These are phyloP conservation scores for Alexandromys fortis DNA, from an alignment of 2,113 vertebrate species.

Conservation along the genomic window DNA sequence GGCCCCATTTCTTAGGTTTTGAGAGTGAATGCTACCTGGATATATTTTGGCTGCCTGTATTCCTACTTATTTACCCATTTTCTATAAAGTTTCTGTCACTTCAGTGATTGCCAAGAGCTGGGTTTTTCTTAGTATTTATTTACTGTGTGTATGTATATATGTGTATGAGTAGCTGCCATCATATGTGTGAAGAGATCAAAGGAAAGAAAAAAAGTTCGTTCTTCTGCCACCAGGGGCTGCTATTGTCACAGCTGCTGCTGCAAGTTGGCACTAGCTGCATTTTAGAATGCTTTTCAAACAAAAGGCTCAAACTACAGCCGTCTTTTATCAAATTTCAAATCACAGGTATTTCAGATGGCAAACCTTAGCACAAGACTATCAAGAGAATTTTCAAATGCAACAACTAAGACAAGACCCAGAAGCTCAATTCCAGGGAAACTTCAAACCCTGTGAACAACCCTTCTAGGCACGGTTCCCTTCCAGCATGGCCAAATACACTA, in stretches of 20 bases:
- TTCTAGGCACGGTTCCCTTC: not conserved
- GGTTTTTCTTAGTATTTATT: not conserved
- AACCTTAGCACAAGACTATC: not conserved
- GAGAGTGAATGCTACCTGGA: not conserved
- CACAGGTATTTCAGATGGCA: slow-evolving; percentile 6
- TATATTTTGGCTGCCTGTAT: not conserved
- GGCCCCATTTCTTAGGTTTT: not conserved
- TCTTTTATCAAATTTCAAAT: slow-evolving; percentile 51
- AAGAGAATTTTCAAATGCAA: not conserved
- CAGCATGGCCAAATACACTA: not conserved
- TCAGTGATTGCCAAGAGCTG: not conserved
- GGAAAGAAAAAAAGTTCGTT: not conserved
- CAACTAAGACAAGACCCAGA: not conserved
- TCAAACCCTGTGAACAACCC: not conserved
- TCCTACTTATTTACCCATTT: not conserved
- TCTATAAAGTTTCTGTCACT: not conserved
- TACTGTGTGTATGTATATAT: not conserved
- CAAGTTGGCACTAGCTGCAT: not conserved
- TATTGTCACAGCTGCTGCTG: slow-evolving; percentile 17
- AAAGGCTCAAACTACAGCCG: slow-evolving; percentile 12
- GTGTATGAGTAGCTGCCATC: not conserved
- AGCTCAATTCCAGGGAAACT: not conserved
- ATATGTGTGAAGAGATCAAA: not conserved
- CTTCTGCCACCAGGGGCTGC: slow-evolving; percentile 43
- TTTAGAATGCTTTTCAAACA: slow-evolving; percentile 48